Evolutionary conservation across 2,797 vertebrate genomes (phyloP), one percentile per base, ranked within the genome.

Genomic region (Catostomus latipinnis): DNA sequence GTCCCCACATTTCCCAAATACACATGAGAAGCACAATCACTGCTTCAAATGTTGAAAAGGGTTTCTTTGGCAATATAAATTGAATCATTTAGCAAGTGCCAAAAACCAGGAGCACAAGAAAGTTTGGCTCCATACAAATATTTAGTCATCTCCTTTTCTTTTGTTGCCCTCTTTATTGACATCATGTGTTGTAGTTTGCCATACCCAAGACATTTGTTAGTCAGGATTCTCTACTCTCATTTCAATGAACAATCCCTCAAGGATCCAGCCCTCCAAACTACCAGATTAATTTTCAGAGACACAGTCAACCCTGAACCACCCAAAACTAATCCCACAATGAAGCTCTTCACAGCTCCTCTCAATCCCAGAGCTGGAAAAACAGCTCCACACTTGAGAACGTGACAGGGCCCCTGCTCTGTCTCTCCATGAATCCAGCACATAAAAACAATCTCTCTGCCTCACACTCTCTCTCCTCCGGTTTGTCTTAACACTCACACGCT

Each of bases 361-460:
- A 45, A 18, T 16, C 14, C 52, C 16, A 60, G n/a, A 53, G 50
- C 71, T 80, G 71, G 86, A 86, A 90, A 89, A 89, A 87, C 86
- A 89, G 81, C 79, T 68, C 57, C 46, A 78, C 10, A 83, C 76
- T 83, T 82, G 81, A 90, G 84, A 83, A 65, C 62, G 62, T 46
- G 62, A 78, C 43, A 1, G 22, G 71, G 66, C 13, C 66, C 61
- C 74, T 58, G 62, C 67, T 60, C 56, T 16, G 62, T 34, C 73
- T 54, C 72, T 75, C 57, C 18, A 69, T 53, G 49, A 10, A 53
- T 46, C n/a, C 63, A 68, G 71, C 34, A 60, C 69, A 61, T 53
- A 80, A 56, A 61, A 71, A 67, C 77, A 68, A 57, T 52, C 16
- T 16, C 60, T 58, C 34, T 34, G 34, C 34, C 34, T 34, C 34